These are phyloP conservation scores for Beris morrisii DNA, from an alignment of 2,888 invertebrate genomes.

Conservation along the genomic window DNA sequence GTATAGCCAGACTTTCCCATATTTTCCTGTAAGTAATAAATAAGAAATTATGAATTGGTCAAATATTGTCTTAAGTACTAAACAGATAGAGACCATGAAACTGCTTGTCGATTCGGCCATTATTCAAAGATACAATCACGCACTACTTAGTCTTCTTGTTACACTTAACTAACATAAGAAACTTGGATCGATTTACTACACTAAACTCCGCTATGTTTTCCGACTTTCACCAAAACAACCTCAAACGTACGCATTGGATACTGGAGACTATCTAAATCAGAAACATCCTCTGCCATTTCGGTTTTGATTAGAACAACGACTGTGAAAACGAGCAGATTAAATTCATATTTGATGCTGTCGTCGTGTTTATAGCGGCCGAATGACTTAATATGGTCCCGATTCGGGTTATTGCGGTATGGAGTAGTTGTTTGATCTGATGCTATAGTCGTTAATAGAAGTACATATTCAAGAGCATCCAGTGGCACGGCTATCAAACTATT, in stretches of 20 bases:
- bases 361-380: no score
- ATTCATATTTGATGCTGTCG: constrained; percentile 18
- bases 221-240: no score
- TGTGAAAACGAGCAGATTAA: constrained; percentile 25
- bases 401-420: no score
- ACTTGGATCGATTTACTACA: no score
- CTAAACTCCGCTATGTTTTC: no score
- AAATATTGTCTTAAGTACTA: not conserved
- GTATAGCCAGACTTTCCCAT: constrained; percentile 75
- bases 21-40: constrained; percentile 40
- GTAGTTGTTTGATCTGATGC: no score
- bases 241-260: no score
- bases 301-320: constrained; percentile 30
- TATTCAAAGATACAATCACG: constrained; percentile 2
- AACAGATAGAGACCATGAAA: constrained; percentile 14
- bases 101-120: constrained; percentile 18
- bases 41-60: constrained; percentile 4
- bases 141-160: constrained; percentile 9
- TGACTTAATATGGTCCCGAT: no score
- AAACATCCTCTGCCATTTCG: constrained; percentile 32
- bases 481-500: no score
- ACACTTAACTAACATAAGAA: no score
- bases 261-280: constrained; percentile 23
- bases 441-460: no score
- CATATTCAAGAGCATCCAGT: no score